Evolutionary conservation across 2,113 vertebrate species (phyloP), one percentile per base, ranked within the genome.

Genomic region (zebrafish (Danio rerio)): DNA sequence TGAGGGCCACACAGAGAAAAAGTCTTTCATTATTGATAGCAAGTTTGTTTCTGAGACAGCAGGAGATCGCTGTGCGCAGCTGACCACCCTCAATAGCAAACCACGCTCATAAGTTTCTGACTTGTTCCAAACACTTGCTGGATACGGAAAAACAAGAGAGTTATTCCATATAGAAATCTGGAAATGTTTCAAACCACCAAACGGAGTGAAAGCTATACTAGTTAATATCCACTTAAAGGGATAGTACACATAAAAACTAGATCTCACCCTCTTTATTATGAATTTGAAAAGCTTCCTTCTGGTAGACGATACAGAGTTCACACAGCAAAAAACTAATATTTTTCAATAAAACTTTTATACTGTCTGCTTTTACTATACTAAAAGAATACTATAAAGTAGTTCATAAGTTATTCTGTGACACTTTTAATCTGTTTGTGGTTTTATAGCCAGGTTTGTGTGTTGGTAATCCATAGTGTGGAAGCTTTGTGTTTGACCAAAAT

Each of bases 21-120:
- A 70, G 86, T 62, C 73, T 85, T 85, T 87, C 84, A 84, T 84
- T 89, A 89, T 88, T 82, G 80, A 90, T 68, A 69, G 21, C 45
- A 6, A 72, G 84, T 91, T 93, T 92, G 86, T 93, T 90, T 92
- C 83, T 87, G 81, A 80, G 84, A 79, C 87, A 88, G 88, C 87
- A 81, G 90, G 86, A 88, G 87, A 83, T 53, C 81, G 2, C 87
- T n/a, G 83, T 83, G 58, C 61, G 84, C 88, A 66, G 86, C 81
- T 80, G 86, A 78, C 74, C 82, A 82, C 87, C 87, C 49, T 77
- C 74, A 77, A 45, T 87, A 65, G n/a, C 40, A 52, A 15, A 9
- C 12, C 73, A 58, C 6, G 10, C 6, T 43, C 52, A 74, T 56
- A 31, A 42, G 9, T 74, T 56, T 74, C 53, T 18, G 53, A 63